A percentile compares a stretch with the other conserved stretches of the same genome.
phyloP scores from a whole-genome alignment of 2,888 invertebrate genomes.

The Cryptocephalus primarius region DNA sequence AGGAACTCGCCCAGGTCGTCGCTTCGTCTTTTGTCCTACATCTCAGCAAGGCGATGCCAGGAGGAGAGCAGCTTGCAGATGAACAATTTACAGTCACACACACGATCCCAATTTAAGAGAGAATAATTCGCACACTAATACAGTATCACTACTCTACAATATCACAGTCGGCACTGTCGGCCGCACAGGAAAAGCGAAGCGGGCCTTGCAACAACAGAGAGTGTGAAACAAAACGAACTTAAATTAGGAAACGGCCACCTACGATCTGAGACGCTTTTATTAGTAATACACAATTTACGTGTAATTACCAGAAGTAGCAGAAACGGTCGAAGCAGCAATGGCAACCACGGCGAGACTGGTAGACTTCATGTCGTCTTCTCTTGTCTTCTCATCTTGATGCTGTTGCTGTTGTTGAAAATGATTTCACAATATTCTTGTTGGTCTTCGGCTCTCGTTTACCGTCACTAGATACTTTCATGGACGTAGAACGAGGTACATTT shows the following conservation, averaged over 20 bases:
- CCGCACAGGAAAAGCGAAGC: too few species aligned
- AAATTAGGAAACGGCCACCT: constrained; percentile 33
- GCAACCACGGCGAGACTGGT: not conserved
- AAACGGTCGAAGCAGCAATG: constrained; percentile 2
- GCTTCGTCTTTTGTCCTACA: too few species aligned
- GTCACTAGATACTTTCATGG: constrained; percentile 5
- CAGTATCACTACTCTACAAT: too few species aligned
- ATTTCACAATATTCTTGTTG: constrained; percentile 15
- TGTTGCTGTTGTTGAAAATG: constrained; percentile 10
- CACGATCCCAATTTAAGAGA: too few species aligned
- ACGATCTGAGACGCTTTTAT: constrained; percentile 25
- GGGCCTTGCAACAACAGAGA: too few species aligned
- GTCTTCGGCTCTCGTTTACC: constrained; percentile 4
- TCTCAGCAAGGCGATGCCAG: too few species aligned
- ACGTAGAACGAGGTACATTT: not conserved
- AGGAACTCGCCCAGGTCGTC: too few species aligned
- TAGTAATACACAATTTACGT: constrained; percentile 16
- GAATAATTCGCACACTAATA: too few species aligned
- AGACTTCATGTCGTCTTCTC: not conserved
- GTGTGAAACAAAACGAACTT: constrained; percentile 16
- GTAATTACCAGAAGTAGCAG: constrained; percentile 16
- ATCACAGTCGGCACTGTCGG: too few species aligned
- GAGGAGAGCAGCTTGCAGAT: too few species aligned
- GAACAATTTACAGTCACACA: too few species aligned
- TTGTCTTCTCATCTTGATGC: not conserved